Evolutionary conservation across 30 jellyfish, hydroid and myxozoan genomes (phyloP), one percentile per base, ranked within the genome.

Genomic region (Hydractinia symbiolongicarpus): DNA sequence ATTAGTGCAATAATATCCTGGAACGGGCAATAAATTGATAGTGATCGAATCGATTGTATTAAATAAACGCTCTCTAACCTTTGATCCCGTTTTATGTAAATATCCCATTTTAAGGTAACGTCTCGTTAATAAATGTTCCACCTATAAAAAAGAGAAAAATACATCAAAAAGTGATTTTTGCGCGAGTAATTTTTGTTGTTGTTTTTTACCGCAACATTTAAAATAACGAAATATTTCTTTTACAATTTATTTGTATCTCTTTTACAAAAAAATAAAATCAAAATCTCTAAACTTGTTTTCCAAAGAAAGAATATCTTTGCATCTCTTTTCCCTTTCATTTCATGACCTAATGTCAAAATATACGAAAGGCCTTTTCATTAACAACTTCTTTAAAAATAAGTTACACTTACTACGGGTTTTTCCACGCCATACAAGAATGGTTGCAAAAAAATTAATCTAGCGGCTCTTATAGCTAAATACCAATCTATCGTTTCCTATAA

Each of bases 401-500:
- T 8, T 4, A 0, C 56, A 14, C 85, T 77, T 79, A 79, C 87
- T 83, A 60, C 87, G 5, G 17, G 83, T 15, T 11, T 30, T 30
- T 79, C 87, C 21, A 79, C 82, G 50, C 83, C 87, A n/a, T 79
- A 79, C 5, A 79, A 52, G 61, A 61, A 79, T 7, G 87, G 87
- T 67, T 53, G 15, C 20, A 79, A 67, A 49, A 79, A 79, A 5
- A 50, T 50, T 61, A 79, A 66, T 53, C 90, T 87, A 73, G 97
- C 97, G 5, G 95, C 92, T 5, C 97, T 89, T 6, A 90, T 82
- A 4, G 95, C 56, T 9, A 86, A 77, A 77, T 64, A 90, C 97
- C 97, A 90, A 21, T 90, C 97, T 8, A 90, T 88, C 9, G 86
- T 86, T 7, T 90, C 97, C 97, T 90, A 73, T 17, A 76, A 54